Evolutionary conservation across 2,113 vertebrate species (phyloP).

Genomic region (Oreochromis spilurus): DNA sequence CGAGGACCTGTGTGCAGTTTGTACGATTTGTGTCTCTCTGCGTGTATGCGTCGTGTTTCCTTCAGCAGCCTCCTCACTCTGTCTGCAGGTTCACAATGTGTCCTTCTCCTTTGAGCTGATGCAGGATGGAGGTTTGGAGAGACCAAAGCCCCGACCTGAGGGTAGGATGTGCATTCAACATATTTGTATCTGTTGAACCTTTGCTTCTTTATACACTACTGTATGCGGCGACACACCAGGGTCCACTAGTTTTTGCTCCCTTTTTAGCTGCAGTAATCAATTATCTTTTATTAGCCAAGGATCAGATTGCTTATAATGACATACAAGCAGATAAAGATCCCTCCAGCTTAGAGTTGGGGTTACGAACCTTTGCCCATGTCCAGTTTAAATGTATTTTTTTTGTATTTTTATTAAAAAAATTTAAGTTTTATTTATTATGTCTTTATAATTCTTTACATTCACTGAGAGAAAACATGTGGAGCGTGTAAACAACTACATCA

Average conservation of each 20-base stretch:
- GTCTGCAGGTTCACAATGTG: constrained; percentile 87
- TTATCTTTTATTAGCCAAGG: background rate
- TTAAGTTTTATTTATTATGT: background rate
- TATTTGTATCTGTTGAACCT: background rate
- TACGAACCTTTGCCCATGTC: background rate
- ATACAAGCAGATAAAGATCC: background rate
- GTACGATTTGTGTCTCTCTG: background rate
- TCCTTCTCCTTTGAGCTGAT: constrained; percentile 96
- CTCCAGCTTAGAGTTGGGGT: background rate
- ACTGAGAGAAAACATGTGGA: background rate
- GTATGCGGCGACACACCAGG: background rate
- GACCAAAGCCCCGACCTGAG: constrained; percentile 93
- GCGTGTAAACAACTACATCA: background rate
- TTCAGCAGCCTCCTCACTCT: background rate
- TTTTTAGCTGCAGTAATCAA: background rate
- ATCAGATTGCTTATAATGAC: background rate
- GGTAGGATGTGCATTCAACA: constrained; percentile 67
- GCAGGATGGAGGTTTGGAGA: constrained; percentile 95
- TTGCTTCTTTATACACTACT: background rate
- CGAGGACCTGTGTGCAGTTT: background rate
- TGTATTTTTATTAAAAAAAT: too few relatives aligned
- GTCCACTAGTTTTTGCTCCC: background rate
- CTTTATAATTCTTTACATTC: background rate
- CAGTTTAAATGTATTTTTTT: too few relatives aligned
- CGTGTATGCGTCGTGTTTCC: background rate